A percentile compares a stretch with the other conserved stretches of the same genome.
phyloP scores from a whole-genome alignment of 2,113 vertebrate genomes.

The Nothobranchius furzeri region DNA sequence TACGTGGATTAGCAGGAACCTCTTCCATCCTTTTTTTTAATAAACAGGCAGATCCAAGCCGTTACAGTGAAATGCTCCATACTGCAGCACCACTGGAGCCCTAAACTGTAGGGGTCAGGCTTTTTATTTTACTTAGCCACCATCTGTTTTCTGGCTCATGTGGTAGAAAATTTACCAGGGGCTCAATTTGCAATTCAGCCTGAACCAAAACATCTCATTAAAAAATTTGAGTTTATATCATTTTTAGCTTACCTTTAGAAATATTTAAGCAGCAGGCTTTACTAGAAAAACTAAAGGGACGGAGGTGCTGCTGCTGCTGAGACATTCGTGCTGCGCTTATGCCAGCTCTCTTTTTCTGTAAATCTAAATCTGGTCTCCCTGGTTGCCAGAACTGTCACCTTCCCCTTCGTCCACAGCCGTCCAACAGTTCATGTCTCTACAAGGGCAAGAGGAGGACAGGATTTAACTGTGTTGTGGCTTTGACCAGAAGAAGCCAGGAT shows the following conservation, averaged over 20 bases:
- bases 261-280: slow-evolving; percentile 7
- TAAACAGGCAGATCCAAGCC: neutral
- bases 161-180: neutral
- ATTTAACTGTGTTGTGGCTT: slow-evolving; percentile 4
- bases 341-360: slow-evolving; percentile 45
- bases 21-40: too few species aligned
- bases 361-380: slow-evolving; percentile 54
- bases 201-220: neutral
- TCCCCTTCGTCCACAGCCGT: slow-evolving; percentile 25
- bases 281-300: slow-evolving; percentile 19
- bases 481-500: slow-evolving; percentile 53
- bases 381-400: slow-evolving; percentile 59
- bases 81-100: neutral
- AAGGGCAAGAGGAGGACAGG: slow-evolving; percentile 20
- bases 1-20: neutral
- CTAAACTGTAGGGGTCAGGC: neutral
- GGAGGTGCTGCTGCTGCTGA: slow-evolving; percentile 50
- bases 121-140: slow-evolving; percentile 1
- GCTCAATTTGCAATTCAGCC: slow-evolving; percentile 4
- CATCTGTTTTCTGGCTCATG: neutral
- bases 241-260: neutral
- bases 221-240: neutral
- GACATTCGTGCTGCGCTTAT: slow-evolving; percentile 36
- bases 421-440: slow-evolving; percentile 16
- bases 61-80: neutral